Conservation (phyloP, 2,113 vertebrate species). For the Tretioscincus oriximinensis region DNA sequence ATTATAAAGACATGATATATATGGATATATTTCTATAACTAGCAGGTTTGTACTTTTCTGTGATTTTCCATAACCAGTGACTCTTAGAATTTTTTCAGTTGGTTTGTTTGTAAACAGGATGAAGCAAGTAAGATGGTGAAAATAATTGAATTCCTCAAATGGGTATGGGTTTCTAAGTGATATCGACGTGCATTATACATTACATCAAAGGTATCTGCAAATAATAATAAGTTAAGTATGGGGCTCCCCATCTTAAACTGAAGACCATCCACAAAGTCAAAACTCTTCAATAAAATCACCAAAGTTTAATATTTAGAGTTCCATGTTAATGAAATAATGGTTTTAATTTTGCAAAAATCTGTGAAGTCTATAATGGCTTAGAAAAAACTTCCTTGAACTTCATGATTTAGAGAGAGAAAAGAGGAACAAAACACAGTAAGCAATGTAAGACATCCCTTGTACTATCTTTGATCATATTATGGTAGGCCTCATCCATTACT, state of each 20-base stretch:
- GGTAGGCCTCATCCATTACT: slow-evolving; percentile 26
- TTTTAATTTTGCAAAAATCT: neutral
- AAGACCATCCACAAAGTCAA: neutral
- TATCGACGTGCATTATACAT: neutral
- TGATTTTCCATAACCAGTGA: slow-evolving; percentile 47
- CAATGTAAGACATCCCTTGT: neutral
- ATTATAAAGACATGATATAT: slow-evolving; percentile 51
- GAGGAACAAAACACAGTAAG: neutral
- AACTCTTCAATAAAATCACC: neutral
- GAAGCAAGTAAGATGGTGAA: neutral
- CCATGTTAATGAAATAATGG: neutral
- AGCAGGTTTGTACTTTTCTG: slow-evolving; percentile 25
- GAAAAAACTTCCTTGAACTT: slow-evolving; percentile 20
- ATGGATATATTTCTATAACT: slow-evolving; percentile 32
- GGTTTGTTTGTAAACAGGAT: slow-evolving; percentile 18
- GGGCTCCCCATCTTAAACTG: neutral
- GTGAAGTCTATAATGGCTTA: neutral
- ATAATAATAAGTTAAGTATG: neutral
- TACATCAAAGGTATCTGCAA: neutral
- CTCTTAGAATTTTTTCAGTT: slow-evolving; percentile 14
- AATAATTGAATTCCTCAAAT: neutral
- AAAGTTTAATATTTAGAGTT: neutral
- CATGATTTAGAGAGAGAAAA: neutral
- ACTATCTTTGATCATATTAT: neutral
- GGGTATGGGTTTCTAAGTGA: slow-evolving; percentile 4